Conservation (phyloP, 2,113 vertebrate genomes). For the Chelonoidis abingdonii region DNA sequence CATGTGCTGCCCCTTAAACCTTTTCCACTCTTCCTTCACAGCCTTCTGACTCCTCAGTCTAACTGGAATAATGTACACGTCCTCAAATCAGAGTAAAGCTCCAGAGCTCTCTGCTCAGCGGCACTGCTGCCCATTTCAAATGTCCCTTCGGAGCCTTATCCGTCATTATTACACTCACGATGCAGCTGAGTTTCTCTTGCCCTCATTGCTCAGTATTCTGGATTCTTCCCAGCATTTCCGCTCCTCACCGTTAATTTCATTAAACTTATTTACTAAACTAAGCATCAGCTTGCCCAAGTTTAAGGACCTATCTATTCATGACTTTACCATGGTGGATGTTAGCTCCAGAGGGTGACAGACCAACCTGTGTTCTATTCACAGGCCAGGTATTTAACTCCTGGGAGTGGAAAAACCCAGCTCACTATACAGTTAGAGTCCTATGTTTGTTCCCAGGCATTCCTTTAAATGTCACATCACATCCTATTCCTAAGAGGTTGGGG, state of each 20-base stretch:
- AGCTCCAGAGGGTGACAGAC: not conserved
- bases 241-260: not conserved
- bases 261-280: not conserved
- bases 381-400: not conserved
- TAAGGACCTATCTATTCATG: not conserved
- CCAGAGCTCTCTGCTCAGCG: not conserved
- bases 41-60: not conserved
- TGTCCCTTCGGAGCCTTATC: not conserved
- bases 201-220: fast-evolving
- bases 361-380: fast-evolving
- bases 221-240: not conserved
- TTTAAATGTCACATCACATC: not conserved
- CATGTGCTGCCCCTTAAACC: not conserved
- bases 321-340: not conserved
- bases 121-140: not conserved
- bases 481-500: not conserved
- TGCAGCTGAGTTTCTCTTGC: not conserved
- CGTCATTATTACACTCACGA: not conserved
- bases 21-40: not conserved
- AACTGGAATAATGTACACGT: not conserved
- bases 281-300: not conserved
- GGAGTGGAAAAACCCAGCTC: not conserved
- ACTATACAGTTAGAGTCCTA: not conserved
- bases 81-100: not conserved
- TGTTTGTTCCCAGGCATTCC: not conserved